Percentiles rank a stretch among this genome's conserved stretches.
Conservation (phyloP, 1,140 invertebrate species). For the Thaumatotibia leucotreta region DNA sequence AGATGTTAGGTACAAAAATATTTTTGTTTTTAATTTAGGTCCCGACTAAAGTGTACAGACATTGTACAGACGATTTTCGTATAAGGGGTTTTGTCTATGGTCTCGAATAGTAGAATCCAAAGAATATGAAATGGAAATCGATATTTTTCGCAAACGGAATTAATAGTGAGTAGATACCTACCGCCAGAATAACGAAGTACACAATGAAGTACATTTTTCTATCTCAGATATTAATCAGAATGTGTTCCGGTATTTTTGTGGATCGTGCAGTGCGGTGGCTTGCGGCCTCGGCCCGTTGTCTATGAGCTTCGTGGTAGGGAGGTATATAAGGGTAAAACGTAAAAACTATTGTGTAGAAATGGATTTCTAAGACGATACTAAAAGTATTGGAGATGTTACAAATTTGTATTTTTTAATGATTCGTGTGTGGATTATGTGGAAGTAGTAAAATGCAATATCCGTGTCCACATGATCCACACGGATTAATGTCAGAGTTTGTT, state of each 20-base stretch:
- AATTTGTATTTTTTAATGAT: constrained; percentile 63
- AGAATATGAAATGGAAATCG: not conserved
- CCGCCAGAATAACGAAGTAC: not conserved
- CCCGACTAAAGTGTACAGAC: constrained; percentile 35
- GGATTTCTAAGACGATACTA: constrained; percentile 66
- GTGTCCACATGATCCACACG: not conserved
- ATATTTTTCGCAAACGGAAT: constrained; percentile 2
- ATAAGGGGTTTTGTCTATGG: not conserved
- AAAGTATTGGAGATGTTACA: constrained; percentile 72
- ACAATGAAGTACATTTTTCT: constrained; percentile 37
- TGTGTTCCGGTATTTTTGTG: constrained; percentile 51
- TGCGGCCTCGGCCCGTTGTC: constrained; percentile 51
- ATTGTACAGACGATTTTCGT: constrained; percentile 1
- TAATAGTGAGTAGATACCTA: not conserved
- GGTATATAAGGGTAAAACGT: constrained; percentile 57
- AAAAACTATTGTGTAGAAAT: constrained; percentile 64
- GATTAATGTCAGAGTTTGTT: not conserved
- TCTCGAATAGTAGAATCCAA: not conserved
- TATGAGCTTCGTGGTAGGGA: constrained; percentile 70
- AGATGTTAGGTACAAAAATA: constrained; percentile 43
- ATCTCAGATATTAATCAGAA: constrained; percentile 67
- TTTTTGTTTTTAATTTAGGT: constrained; percentile 29
- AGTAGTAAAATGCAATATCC: not conserved
- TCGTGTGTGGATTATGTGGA: constrained; percentile 27
- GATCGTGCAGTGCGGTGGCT: constrained; percentile 38